These are phyloP conservation scores for Meandrusa payeni DNA, from an alignment of 2,888 invertebrate genomes.

Conservation along the genomic window DNA sequence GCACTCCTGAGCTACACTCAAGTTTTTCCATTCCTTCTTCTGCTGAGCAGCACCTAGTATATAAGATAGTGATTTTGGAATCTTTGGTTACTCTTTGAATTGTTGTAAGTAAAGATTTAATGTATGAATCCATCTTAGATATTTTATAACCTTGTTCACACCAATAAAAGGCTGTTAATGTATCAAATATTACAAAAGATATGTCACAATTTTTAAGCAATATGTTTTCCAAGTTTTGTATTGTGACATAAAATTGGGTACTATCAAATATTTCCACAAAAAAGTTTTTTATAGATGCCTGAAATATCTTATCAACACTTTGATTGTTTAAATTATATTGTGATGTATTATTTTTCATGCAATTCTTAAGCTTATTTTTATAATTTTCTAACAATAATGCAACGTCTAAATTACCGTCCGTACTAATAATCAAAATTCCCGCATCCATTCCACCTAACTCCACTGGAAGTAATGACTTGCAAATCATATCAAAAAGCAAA, in stretches of 20 bases:
- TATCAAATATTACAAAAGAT: constrained; percentile 64
- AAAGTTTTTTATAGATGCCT: constrained; percentile 46
- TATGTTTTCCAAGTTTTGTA: constrained; percentile 64
- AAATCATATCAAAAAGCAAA: constrained; percentile 57
- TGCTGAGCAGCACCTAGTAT: constrained; percentile 72
- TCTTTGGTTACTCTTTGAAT: constrained; percentile 70
- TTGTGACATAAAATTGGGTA: constrained; percentile 59
- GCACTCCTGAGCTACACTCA: constrained; percentile 45
- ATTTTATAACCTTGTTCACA: constrained; percentile 68
- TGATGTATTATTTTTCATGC: constrained; percentile 12
- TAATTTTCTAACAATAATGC: constrained; percentile 38
- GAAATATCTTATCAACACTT: constrained; percentile 34
- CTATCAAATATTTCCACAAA: constrained; percentile 62
- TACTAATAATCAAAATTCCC: constrained; percentile 60
- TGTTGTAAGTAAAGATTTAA: constrained; percentile 58
- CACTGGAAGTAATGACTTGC: constrained; percentile 49
- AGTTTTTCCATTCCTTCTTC: constrained; percentile 47
- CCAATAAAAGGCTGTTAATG: constrained; percentile 76
- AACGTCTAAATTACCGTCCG: constrained; percentile 63
- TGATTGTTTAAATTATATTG: constrained; percentile 19
- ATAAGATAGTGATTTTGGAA: constrained; percentile 72
- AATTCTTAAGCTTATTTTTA: constrained; percentile 35
- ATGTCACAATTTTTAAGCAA: constrained; percentile 55
- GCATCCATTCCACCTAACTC: constrained; percentile 44
- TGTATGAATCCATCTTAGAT: constrained; percentile 72